These are phyloP conservation scores for Empidonax alnorum DNA, from an alignment of 2,113 vertebrate species.

Conservation along the genomic window DNA sequence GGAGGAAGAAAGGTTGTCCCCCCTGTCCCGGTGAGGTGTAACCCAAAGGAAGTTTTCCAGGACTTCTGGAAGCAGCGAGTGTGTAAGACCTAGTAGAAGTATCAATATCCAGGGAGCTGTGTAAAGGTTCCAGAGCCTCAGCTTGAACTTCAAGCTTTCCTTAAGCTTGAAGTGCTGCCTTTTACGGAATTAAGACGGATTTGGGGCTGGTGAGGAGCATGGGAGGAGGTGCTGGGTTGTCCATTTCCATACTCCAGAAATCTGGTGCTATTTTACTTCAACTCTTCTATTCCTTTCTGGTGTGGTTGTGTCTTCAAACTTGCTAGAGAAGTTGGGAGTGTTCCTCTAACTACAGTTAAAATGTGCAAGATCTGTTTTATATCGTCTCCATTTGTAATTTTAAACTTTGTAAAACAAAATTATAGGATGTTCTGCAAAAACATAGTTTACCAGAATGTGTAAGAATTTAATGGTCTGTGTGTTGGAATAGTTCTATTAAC, in stretches of 20 bases:
- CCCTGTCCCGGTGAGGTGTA: not conserved
- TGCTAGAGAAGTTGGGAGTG: not conserved
- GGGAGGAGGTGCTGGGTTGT: not conserved
- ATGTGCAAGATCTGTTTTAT: not conserved
- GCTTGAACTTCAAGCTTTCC: too few species aligned
- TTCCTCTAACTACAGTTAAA: not conserved
- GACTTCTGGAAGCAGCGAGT: not conserved
- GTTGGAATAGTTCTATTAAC: not conserved
- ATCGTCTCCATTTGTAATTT: not conserved
- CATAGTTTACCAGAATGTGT: not conserved
- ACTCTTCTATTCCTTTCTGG: not conserved
- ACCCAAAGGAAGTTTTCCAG: not conserved
- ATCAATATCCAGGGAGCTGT: not conserved
- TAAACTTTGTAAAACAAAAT: not conserved
- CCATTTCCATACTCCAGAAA: not conserved
- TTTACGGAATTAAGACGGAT: not conserved
- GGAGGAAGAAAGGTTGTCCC: not conserved
- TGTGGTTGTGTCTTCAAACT: not conserved
- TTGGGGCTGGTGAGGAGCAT: not conserved
- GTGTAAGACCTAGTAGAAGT: not conserved
- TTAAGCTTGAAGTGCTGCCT: not conserved
- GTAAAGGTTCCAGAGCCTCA: not conserved
- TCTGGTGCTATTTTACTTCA: constrained; percentile 29
- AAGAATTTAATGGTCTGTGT: not conserved
- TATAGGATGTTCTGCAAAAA: not conserved